Evolutionary conservation across 1,140 invertebrate genomes (phyloP).

Genomic region (Ceratoteleas bidentatus): DNA sequence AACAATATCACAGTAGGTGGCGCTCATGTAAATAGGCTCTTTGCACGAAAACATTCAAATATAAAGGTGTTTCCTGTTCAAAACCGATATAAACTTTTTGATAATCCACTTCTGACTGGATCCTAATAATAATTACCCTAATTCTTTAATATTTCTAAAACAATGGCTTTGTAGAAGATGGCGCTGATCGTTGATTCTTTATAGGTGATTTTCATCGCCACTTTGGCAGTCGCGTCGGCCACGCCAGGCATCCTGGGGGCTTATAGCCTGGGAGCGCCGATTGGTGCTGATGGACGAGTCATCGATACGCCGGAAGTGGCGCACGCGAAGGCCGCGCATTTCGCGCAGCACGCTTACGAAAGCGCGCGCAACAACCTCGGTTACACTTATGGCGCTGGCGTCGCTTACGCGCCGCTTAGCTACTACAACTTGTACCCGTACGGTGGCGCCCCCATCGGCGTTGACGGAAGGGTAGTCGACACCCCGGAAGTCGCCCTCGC

Average conservation of each 20-base stretch:
- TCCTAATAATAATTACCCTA: too few relatives aligned
- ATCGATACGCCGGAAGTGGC: constrained; percentile 84
- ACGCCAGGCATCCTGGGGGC: constrained; percentile 38
- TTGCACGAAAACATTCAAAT: too few relatives aligned
- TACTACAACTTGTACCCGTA: constrained; percentile 43
- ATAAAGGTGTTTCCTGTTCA: too few relatives aligned
- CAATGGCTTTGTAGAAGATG: too few relatives aligned
- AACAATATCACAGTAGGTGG: too few relatives aligned
- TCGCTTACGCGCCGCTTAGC: constrained; percentile 50
- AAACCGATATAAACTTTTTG: too few relatives aligned
- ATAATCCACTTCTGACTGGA: too few relatives aligned
- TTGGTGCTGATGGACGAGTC: constrained; percentile 61
- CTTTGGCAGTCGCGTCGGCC: constrained; percentile 58
- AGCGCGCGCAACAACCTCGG: constrained; percentile 72
- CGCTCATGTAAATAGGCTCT: too few relatives aligned
- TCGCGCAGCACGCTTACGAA: constrained; percentile 75
- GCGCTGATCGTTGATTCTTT: too few relatives aligned
- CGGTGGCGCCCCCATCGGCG: constrained; percentile 77
- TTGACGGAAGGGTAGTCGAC: constrained; percentile 83
- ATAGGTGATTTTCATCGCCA: constrained; percentile 65
- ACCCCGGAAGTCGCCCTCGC: constrained; percentile 84
- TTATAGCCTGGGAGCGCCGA: constrained; percentile 54
- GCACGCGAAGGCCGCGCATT: constrained; percentile 82
- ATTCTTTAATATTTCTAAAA: too few relatives aligned
- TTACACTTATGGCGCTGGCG: constrained; percentile 60